Base-by-base conservation (phyloP, 2,888 invertebrate species). In the Tipula confusa region DNA sequence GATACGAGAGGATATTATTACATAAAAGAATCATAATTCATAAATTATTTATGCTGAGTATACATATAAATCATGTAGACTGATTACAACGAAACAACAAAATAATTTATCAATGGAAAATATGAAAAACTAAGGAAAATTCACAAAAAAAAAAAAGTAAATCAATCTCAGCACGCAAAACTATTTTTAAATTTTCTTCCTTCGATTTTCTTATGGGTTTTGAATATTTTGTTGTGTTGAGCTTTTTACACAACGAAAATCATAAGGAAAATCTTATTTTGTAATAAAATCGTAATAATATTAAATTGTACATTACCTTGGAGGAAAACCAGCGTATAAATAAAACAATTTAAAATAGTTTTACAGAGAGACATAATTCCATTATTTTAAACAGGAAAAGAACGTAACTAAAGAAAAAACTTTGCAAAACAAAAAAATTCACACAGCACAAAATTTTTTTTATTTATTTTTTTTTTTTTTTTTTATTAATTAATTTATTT, bases 341-440 rank as follows among this genome's bases (percentile, higher is more conserved):
- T 33, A 18, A 82, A 82, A 31, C 11, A 6, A 82, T 18, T 82
- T 82, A 82, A 82, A 82, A 82, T 33, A 31, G 82, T 33, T 82
- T 29, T 82, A 24, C 82, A 24, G 82, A 82, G 33, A 82, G 82
- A 82, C 82, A 82, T 82, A 82, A 29, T 82, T 82, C 82, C 82
- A 82, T 82, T 33, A 33, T 82, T 24, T 33, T 33, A 13, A 82
- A 33, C 18, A 33, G 24, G 18, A 43, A 43, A 43, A 43, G 43
- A 13, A 43, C n/a, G 43, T 43, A 43, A 43, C 43, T 43, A 43
- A n/a, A 43, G 4, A 33, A 28, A 81, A 36, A 82, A 11, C n/a
- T 29, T 29, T 29, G 15, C 29, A 29, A 6, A 15, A 82, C 0
- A 31, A 82, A 7, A 3, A n/a, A 13, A 82, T 36, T 82, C 24